These are phyloP conservation scores for Sebastes matsubarae DNA, from an alignment of 2,797 vertebrate species.

Conservation along the genomic window DNA sequence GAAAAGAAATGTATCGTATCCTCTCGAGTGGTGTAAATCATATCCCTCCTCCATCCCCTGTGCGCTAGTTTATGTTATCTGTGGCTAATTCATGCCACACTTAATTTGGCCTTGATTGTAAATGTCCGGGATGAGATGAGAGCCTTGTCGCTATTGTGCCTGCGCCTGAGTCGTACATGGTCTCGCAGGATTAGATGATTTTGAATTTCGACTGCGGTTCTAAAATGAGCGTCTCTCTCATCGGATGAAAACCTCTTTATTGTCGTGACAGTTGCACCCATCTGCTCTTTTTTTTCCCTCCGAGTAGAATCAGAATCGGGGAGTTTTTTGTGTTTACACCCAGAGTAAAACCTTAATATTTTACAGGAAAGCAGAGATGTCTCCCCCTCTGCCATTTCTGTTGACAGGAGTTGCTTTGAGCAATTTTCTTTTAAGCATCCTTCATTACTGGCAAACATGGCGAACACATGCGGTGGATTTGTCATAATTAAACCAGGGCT, in stretches of 20 bases:
- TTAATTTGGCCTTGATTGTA: constrained; percentile 84
- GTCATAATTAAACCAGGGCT: constrained; percentile 84
- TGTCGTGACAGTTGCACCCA: constrained; percentile 55
- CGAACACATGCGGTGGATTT: constrained; percentile 81
- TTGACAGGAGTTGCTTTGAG: constrained; percentile 70
- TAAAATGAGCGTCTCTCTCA: constrained; percentile 52
- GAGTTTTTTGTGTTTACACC: constrained; percentile 48
- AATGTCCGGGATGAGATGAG: constrained; percentile 81
- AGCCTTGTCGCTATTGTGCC: constrained; percentile 73
- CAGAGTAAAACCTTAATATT: constrained; percentile 53
- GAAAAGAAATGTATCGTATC: constrained; percentile 81
- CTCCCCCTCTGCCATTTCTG: constrained; percentile 55
- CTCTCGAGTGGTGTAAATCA: constrained; percentile 82
- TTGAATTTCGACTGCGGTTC: constrained; percentile 53
- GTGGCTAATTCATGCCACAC: constrained; percentile 84
- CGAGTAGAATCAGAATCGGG: constrained; percentile 47
- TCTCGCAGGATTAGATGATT: constrained; percentile 70
- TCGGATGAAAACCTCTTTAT: constrained; percentile 63
- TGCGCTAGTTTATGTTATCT: constrained; percentile 80
- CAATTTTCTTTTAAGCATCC: constrained; percentile 65
- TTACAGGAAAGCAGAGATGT: constrained; percentile 46
- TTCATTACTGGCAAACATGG: constrained; percentile 75
- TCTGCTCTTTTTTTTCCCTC: constrained; percentile 35
- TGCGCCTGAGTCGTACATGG: constrained; percentile 57
- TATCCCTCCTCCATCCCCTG: constrained; percentile 76